Base-by-base conservation (phyloP, 2,888 invertebrate genomes). In the Tenthredo mesomela region DNA sequence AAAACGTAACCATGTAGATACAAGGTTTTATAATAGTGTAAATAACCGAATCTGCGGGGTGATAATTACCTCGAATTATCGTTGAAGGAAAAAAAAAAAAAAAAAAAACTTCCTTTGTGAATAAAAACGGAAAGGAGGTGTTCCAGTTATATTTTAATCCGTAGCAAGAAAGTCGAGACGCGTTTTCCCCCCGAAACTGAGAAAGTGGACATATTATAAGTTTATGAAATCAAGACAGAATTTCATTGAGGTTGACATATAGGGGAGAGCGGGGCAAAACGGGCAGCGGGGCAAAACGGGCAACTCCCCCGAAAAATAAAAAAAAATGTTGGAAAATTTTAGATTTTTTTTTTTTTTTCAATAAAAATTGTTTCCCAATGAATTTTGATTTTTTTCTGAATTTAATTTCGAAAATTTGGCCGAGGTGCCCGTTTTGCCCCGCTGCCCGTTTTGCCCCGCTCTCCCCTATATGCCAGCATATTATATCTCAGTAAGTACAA, bases 131-230 rank as follows among this genome's bases (percentile, higher is more conserved):
- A 54, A 50, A 25, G 15, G 33, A 54, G n/a, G 29, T 54, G 77
- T 50, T 54, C 77, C 77, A 33, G 77, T 77, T 54, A 50, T 54
- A 50, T 54, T 54, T 25, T 33, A 77, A 43, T 77, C 29, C 33
- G 7, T 18, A 43, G 73, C 25, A 77, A 77, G 77, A n/a, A 29
- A 75, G 75, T 47, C 54, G 54, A 33, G 29, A 54, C 50, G 29
- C 54, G 77, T 77, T 77, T 77, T 50, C 9, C 18, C 50, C 50
- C 50, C 54, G 54, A 50, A 77, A 77, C 33, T 77, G 25, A 77
- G 77, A 77, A 77, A 77, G 77, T 77, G 77, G 54, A 77, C 33
- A 33, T 33, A 40, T 40, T 50, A 40, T 40, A 71, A 71, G 21
- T 71, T 71, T 40, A 71, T 21, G 65, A 65, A 65, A 21, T 33